A percentile compares a stretch with the other conserved stretches of the same genome.
phyloP scores from a whole-genome alignment of 2,797 vertebrate genomes.

The Acanthurus tractus region DNA sequence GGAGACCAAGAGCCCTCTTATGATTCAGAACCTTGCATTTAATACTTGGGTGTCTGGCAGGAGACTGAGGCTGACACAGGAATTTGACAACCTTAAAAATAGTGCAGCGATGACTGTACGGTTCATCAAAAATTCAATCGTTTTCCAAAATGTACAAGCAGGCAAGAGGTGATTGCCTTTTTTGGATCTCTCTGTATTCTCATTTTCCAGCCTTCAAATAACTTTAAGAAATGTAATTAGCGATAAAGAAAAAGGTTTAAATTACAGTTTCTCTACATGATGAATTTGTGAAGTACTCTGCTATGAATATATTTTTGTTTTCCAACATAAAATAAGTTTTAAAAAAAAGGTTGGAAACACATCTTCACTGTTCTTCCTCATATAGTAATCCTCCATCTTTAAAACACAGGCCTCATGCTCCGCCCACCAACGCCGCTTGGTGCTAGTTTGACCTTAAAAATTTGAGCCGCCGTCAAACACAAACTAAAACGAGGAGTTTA shows the following conservation, averaged over 20 bases:
- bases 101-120: slow-evolving; percentile 66
- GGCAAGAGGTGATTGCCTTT: slow-evolving; percentile 43
- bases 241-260: slow-evolving; percentile 19
- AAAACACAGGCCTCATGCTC: no score
- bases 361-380: no score
- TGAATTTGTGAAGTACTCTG: no score
- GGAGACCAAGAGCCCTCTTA: slow-evolving; percentile 71
- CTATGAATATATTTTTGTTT: no score
- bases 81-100: slow-evolving; percentile 76
- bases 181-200: slow-evolving; percentile 53
- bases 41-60: slow-evolving; percentile 74
- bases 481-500: no score
- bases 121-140: slow-evolving; percentile 66
- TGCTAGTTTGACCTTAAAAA: no score
- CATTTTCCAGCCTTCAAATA: slow-evolving; percentile 38
- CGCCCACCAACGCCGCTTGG: no score
- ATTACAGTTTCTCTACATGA: no score
- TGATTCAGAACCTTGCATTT: slow-evolving; percentile 74
- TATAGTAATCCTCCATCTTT: no score
- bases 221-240: slow-evolving; percentile 45
- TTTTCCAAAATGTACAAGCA: slow-evolving; percentile 58
- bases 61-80: slow-evolving; percentile 72
- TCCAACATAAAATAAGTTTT: no score
- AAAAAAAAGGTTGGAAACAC: no score
- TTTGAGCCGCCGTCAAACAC: no score